phyloP scores from a whole-genome alignment of 1,140 invertebrate species.

The Drosophila kohkoa region DNA sequence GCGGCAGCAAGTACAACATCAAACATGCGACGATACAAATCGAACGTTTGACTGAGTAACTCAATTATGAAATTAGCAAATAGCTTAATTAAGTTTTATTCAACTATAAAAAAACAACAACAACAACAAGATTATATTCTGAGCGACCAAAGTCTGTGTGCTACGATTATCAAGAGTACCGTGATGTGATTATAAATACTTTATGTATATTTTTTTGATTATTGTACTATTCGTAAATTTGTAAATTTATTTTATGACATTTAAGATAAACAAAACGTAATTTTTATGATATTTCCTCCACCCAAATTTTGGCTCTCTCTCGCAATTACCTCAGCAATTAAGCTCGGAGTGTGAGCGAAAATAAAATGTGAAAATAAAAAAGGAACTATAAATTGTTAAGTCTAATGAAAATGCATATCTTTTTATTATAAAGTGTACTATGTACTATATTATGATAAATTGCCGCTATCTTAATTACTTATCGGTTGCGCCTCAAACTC shows the following conservation, averaged over 20 bases:
- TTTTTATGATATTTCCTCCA: slow-evolving; percentile 26
- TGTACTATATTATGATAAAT: slow-evolving; percentile 26
- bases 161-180: slow-evolving; percentile 27
- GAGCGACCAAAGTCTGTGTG: slow-evolving; percentile 58
- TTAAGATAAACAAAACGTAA: slow-evolving; percentile 34
- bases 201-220: slow-evolving; percentile 29
- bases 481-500: not conserved
- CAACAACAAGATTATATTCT: slow-evolving; percentile 19
- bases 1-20: slow-evolving; percentile 86
- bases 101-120: slow-evolving; percentile 11
- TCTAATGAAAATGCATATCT: slow-evolving; percentile 5
- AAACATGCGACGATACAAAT: slow-evolving; percentile 88
- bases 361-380: slow-evolving; percentile 5
- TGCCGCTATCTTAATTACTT: slow-evolving; percentile 35
- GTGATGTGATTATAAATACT: slow-evolving; percentile 53
- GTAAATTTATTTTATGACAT: slow-evolving; percentile 28
- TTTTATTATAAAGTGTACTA: slow-evolving; percentile 1
- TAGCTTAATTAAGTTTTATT: slow-evolving; percentile 37
- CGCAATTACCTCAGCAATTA: not conserved
- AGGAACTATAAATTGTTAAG: slow-evolving; percentile 4
- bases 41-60: slow-evolving; percentile 59
- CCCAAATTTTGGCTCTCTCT: not conserved
- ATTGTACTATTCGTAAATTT: slow-evolving; percentile 32
- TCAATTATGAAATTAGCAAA: slow-evolving; percentile 20
- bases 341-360: not conserved